Percentiles rank a stretch among this genome's conserved stretches.
Conservation (phyloP, 1,140 invertebrate genomes). For the Chionoecetes opilio region DNA sequence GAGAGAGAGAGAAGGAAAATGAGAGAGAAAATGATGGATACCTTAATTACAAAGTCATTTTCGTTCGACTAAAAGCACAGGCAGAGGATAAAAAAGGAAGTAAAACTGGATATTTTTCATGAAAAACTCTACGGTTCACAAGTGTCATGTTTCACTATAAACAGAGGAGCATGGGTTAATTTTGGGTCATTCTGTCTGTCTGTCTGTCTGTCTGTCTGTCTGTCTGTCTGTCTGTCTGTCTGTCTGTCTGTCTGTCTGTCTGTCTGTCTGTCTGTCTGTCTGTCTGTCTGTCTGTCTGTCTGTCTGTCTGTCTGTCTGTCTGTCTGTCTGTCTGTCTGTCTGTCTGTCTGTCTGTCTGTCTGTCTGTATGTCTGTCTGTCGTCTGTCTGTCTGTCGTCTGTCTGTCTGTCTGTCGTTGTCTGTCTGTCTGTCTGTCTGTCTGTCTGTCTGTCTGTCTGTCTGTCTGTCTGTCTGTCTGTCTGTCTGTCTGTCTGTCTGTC, state of each 20-base stretch:
- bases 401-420: too few relatives aligned
- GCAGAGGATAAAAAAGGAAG: conserved; percentile 22
- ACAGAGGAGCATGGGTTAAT: neutral
- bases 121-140: neutral
- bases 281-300: too few relatives aligned
- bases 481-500: too few relatives aligned
- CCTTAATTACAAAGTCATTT: neutral
- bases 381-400: neutral
- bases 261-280: neutral
- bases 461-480: neutral
- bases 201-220: neutral
- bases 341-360: too few relatives aligned
- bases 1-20: neutral
- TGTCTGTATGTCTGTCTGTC: too few relatives aligned
- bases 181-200: neutral
- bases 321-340: neutral
- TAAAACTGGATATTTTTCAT: neutral
- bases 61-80: neutral
- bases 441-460: neutral
- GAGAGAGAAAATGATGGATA: neutral
- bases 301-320: too few relatives aligned
- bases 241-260: neutral
- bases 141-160: neutral
- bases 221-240: neutral
- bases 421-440: too few relatives aligned